A percentile compares a stretch with the other conserved stretches of the same genome.
phyloP scores from a whole-genome alignment of 1,140 invertebrate species.

The Zaprionus davidi region DNA sequence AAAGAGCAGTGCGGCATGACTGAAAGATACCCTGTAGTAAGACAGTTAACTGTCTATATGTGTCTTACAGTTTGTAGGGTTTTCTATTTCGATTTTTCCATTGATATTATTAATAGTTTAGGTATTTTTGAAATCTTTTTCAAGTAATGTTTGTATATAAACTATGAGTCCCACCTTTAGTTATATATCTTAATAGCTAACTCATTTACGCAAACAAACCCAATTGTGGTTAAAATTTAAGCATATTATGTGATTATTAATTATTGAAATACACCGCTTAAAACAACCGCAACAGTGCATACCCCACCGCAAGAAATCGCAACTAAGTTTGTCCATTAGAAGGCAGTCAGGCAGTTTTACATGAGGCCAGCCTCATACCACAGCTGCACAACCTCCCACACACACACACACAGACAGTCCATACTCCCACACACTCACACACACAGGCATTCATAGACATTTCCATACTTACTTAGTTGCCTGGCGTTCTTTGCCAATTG shows the following conservation, averaged over 20 bases:
- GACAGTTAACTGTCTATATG: background rate
- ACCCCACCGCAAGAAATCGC: background rate
- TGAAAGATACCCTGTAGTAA: background rate
- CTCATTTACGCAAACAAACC: background rate
- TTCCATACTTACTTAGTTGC: constrained; percentile 53
- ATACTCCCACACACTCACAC: background rate
- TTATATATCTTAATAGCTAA: background rate
- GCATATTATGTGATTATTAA: background rate
- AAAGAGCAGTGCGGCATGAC: background rate
- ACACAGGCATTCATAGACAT: constrained; percentile 35
- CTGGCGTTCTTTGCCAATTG: constrained; percentile 52
- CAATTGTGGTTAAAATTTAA: background rate
- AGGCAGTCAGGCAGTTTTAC: constrained; percentile 4
- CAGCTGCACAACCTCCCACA: background rate
- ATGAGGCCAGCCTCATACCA: background rate
- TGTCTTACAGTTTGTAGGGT: no score
- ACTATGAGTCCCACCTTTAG: background rate
- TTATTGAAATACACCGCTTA: background rate
- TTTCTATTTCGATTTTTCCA: background rate
- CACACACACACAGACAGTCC: constrained; percentile 2
- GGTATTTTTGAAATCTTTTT: no score
- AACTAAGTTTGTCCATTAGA: background rate
- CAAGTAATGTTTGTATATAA: no score
- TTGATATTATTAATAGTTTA: background rate
- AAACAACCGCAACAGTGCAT: background rate